Evolutionary conservation across 2,797 vertebrate genomes (phyloP), one percentile per base, ranked within the genome.

Genomic region (Tenualosa thibaudeaui): DNA sequence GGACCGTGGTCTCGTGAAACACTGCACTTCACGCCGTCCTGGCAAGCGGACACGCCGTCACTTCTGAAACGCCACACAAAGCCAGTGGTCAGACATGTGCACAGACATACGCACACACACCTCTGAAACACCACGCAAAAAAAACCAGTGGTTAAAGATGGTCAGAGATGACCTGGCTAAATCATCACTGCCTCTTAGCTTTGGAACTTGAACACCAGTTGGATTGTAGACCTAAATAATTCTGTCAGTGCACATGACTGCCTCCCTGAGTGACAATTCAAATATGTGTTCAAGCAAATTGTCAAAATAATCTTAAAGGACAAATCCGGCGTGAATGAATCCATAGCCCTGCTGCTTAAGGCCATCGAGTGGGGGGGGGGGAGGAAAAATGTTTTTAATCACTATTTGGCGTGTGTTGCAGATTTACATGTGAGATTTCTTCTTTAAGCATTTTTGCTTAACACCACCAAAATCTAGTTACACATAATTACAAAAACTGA

Each of bases 21-120:
- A 90, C 96, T 95, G 90, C 95, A 97, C 96, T 98, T 99, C 95
- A 98, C 96, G 94, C 94, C 95, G 94, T 98, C 97, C 96, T 97
- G 96, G 94, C 96, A 96, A 93, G 96, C 95, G 96, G 97, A 96
- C 95, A 96, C 94, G 93, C 96, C 95, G 93, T 99, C 97, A 95
- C 96, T 94, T 98, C 98, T 99, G 94, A 86, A 95, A 92, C 90
- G 91, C 86, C 85, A 87, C 65, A 87, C 17, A 85, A 19, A 82
- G 83, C 17, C 82, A 6, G 83, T 5, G 86, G 78, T 49, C 81
- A 26, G 31, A 37, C n/a, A 65, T 24, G 19, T 7, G 19, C 51
- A 60, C 56, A 81, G 12, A 84, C 75, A 81, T 7, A 81, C 43
- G 43, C 26, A 50, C 50, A 51, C 50, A 51, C 83, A 62, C 8